Percentiles rank a stretch among this genome's conserved stretches.
phyloP scores from a whole-genome alignment of 2,888 invertebrate species.

The Caenorhabditis sinica region DNA sequence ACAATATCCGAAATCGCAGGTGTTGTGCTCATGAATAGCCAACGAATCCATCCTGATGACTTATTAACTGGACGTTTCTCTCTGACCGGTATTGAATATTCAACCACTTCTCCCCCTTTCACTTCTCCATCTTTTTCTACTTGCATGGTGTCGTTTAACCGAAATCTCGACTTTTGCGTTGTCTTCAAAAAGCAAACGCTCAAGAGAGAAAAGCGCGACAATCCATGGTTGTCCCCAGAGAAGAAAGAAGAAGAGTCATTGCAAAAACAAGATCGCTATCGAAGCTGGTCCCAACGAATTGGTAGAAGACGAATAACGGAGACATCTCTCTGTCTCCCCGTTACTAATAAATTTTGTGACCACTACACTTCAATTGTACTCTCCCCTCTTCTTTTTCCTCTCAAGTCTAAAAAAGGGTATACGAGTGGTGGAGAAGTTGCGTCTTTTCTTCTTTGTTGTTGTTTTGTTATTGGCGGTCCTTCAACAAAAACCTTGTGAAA shows the following conservation, averaged over 20 bases:
- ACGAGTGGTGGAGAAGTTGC: constrained; percentile 16
- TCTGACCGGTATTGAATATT: constrained; percentile 37
- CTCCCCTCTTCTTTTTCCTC: neutral
- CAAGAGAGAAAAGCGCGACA: constrained; percentile 35
- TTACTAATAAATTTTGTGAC: constrained; percentile 59
- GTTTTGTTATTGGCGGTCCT: constrained; percentile 36
- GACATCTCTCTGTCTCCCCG: constrained; percentile 33
- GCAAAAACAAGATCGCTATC: constrained; percentile 58
- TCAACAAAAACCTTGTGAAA: constrained; percentile 52
- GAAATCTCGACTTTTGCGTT: constrained; percentile 40
- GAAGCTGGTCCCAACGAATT: constrained; percentile 25
- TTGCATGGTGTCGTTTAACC: constrained; percentile 31
- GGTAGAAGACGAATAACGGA: neutral
- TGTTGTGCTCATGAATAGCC: constrained; percentile 60
- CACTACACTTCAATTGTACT: constrained; percentile 56
- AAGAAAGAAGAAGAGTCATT: constrained; percentile 40
- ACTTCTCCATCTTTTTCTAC: neutral
- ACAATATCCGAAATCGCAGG: constrained; percentile 51
- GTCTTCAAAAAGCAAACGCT: constrained; percentile 32
- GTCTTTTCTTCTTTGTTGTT: constrained; percentile 33
- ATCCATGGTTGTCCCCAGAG: constrained; percentile 34
- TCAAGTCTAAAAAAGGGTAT: constrained; percentile 41
- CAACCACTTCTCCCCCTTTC: constrained; percentile 23
- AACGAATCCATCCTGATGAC: constrained; percentile 59
- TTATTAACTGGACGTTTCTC: constrained; percentile 57